These are phyloP conservation scores for Brachionichthys hirsutus DNA, from an alignment of 2,113 vertebrate species.

Conservation along the genomic window DNA sequence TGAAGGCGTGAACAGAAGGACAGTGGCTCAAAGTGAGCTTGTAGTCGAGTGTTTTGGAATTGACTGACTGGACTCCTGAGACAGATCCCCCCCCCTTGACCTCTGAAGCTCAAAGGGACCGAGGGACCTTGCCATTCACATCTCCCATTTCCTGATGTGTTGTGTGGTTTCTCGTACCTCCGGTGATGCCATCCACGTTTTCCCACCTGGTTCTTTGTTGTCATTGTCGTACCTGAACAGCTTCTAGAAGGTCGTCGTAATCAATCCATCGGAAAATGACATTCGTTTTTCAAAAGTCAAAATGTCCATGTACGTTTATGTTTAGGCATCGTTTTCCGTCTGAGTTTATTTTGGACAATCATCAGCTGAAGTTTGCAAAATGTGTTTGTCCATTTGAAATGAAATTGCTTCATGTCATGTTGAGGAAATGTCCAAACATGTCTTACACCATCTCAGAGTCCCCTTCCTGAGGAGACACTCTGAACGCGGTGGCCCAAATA, in stretches of 20 bases:
- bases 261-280: constrained; percentile 4
- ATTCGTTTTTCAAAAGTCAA: constrained; percentile 22
- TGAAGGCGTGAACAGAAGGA: constrained; percentile 28
- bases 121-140: constrained; percentile 16
- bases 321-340: constrained; percentile 21
- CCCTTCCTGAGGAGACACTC: constrained; percentile 18
- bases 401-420: constrained; percentile 21
- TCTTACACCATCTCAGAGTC: constrained; percentile 20
- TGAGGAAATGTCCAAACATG: background rate
- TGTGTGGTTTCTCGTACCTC: constrained; percentile 35
- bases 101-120: constrained; percentile 23
- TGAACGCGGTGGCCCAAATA: background rate
- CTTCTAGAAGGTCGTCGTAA: constrained; percentile 21
- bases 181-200: constrained; percentile 21
- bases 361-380: background rate
- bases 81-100: constrained; percentile 14
- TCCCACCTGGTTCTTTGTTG: constrained; percentile 10
- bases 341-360: constrained; percentile 58
- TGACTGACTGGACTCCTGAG: constrained; percentile 34
- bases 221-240: constrained; percentile 20
- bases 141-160: constrained; percentile 36
- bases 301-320: constrained; percentile 9
- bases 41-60: constrained; percentile 57
- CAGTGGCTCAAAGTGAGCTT: constrained; percentile 63
- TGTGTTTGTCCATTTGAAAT: constrained; percentile 30